Evolutionary conservation across 1,140 invertebrate species (phyloP).

Genomic region (Dryas iulia): DNA sequence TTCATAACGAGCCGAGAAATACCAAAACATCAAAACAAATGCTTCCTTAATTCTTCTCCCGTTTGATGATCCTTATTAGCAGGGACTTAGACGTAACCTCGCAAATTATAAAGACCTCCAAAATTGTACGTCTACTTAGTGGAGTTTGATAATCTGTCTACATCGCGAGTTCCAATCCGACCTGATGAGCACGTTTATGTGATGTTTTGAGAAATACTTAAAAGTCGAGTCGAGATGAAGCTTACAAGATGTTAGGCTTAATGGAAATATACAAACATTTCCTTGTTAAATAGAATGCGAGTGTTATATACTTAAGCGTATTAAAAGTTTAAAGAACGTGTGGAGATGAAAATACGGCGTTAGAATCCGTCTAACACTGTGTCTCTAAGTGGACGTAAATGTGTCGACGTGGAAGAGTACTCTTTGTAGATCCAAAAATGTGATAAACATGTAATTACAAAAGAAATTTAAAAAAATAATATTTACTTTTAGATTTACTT

Average conservation of each 20-base stretch:
- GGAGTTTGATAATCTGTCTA: slow-evolving; percentile 71
- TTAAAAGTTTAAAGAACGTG: neutral
- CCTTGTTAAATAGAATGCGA: neutral
- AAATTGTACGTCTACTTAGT: slow-evolving; percentile 64
- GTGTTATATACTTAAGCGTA: neutral
- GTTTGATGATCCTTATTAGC: slow-evolving; percentile 75
- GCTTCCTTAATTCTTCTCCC: slow-evolving; percentile 54
- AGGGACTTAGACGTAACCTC: slow-evolving; percentile 71
- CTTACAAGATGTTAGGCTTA: slow-evolving; percentile 21
- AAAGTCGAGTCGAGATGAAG: slow-evolving; percentile 32
- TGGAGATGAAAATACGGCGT: neutral
- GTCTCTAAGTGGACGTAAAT: no score
- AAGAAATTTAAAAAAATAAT: no score
- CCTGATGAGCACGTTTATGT: slow-evolving; percentile 40
- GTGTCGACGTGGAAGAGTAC: no score
- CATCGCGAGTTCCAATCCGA: slow-evolving; percentile 50
- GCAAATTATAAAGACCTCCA: slow-evolving; percentile 70
- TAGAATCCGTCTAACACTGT: no score
- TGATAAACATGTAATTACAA: no score
- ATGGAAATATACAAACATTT: slow-evolving; percentile 3
- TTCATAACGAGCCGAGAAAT: slow-evolving; percentile 19
- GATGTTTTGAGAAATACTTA: slow-evolving; percentile 34
- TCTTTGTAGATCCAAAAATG: no score
- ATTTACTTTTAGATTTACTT: no score
- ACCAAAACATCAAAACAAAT: slow-evolving; percentile 71